phyloP scores from a whole-genome alignment of 2,888 invertebrate species.

The Thysanoteuthis rhombus region DNA sequence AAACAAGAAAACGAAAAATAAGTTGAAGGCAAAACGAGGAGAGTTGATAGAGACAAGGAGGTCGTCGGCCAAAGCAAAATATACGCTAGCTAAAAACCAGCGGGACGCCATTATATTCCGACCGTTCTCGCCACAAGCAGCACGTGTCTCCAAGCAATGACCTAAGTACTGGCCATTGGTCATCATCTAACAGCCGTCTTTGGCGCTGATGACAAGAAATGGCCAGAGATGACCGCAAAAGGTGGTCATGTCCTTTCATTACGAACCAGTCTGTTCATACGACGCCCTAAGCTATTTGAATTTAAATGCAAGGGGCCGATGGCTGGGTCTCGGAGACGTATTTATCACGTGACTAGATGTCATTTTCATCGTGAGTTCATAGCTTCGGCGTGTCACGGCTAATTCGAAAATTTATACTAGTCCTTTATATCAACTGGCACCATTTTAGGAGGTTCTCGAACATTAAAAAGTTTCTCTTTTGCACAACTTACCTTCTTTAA shows the following conservation, averaged over 20 bases:
- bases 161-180: neutral
- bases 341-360: too few species aligned
- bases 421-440: too few species aligned
- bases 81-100: neutral
- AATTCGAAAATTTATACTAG: too few species aligned
- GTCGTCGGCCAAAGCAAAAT: neutral
- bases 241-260: neutral
- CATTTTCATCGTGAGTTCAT: too few species aligned
- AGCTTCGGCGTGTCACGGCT: too few species aligned
- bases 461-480: too few species aligned
- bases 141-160: neutral
- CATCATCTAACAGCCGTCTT: neutral
- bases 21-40: neutral
- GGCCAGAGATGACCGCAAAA: neutral
- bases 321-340: too few species aligned
- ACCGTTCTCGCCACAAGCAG: neutral
- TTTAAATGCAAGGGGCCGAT: neutral
- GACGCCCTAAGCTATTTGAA: neutral
- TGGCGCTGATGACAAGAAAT: neutral
- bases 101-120: neutral
- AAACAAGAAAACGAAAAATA: neutral
- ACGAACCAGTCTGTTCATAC: neutral
- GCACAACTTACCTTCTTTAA: too few species aligned
- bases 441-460: too few species aligned
- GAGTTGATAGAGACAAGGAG: neutral